These are phyloP conservation scores for Penaeus japonicus DNA, from an alignment of 1,140 invertebrate species.

Conservation along the genomic window DNA sequence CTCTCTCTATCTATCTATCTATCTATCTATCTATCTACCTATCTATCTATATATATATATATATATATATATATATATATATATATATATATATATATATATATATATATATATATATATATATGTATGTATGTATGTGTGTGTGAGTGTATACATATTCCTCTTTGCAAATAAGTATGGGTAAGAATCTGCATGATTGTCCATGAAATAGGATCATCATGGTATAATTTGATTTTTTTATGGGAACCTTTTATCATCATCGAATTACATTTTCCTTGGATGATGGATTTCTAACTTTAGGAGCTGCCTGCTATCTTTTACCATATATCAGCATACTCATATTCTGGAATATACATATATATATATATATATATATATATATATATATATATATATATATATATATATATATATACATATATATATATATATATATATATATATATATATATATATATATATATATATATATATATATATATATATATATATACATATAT, in stretches of 20 bases:
- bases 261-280: too few relatives aligned
- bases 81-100: neutral
- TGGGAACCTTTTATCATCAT: too few relatives aligned
- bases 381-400: conserved; percentile 13
- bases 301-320: too few relatives aligned
- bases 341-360: neutral
- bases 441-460: neutral
- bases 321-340: neutral
- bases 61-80: neutral
- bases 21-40: neutral
- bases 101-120: neutral
- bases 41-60: neutral
- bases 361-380: conserved; percentile 1
- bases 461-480: neutral
- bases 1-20: neutral
- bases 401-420: neutral
- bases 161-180: too few relatives aligned
- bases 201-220: too few relatives aligned
- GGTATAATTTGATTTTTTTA: too few relatives aligned
- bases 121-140: neutral
- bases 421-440: neutral
- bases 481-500: neutral
- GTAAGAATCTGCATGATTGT: too few relatives aligned
- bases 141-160: neutral
- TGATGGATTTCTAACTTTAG: too few relatives aligned